Evolutionary conservation across 2,888 invertebrate genomes (phyloP), one percentile per base, ranked within the genome.

Genomic region (Barypeithes pellucidus): DNA sequence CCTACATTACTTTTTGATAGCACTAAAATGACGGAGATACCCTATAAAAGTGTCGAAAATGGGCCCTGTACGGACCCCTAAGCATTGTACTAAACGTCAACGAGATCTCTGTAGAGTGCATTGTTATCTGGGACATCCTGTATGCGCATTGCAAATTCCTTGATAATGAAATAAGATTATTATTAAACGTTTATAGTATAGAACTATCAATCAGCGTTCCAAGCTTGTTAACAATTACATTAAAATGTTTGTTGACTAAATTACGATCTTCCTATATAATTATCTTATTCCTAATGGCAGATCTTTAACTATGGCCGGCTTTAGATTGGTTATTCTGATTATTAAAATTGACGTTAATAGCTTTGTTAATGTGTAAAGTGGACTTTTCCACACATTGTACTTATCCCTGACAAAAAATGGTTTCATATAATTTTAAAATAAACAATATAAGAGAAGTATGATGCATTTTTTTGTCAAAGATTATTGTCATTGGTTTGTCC

Each of bases 181-280:
- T 8, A 43, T 3, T 43, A 16, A 22, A 7, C 22, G 22, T 47
- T 39, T n/a, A n/a, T n/a, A n/a, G n/a, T n/a, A n/a, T n/a, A 1
- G n/a, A 50, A 50, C 50, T 22, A 47, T 18, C 20, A 18, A 47
- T 47, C 18, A 47, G 9, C 47, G 20, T 20, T 9, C 20, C 45
- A 20, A 47, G 45, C 45, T 18, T 3, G 18, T 8, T 18, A 50
- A 20, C 3, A 50, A 24, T 50, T 50, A 50, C n/a, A n/a, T 50
- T 50, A 8, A 22, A 50, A 22, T 12, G 3, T 50, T 50, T 50
- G 50, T 22, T 50, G 16, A 47, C 12, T 50, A 20, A 50, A 50
- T 50, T 12, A 50, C 22, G 12, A 20, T 50, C 50, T 50, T 11
- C 22, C 7, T n/a, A 2, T 18, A 5, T 50, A 50, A 50, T 50